Evolutionary conservation across 2,797 vertebrate species (phyloP), one percentile per base, ranked within the genome.

Genomic region (Pangasius mekongensis): DNA sequence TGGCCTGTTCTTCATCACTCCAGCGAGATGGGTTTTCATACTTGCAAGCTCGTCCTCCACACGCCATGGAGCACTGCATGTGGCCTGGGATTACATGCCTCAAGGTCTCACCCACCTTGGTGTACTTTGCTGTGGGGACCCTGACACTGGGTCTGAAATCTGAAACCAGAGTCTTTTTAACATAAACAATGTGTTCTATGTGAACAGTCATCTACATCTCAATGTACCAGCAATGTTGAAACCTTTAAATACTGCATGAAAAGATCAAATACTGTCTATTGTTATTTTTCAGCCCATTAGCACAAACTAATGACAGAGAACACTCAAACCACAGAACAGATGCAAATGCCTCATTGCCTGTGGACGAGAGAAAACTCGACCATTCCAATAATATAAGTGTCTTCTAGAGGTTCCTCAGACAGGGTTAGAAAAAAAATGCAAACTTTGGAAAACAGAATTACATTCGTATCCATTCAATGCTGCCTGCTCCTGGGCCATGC

Each of bases 61-160:
- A 99, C 0, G 98, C 96, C 98, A 99, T 97, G 54, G 98, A 99
- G 92, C 98, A 99, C 91, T 99, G 98, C 98, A 99, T 95, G 92
- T 97, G 97, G 30, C 98, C 97, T 0, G 98, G 98, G 87, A 99
- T 99, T 84, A 99, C 98, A 24, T 98, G 97, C 58, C 98, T 96
- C 89, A 99, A 95, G 20, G 96, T 98, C 92, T 99, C 98, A 9
- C 98, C 98, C 78, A 99, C 96, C 94, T 98, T 99, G 0, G 98
- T 99, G 92, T 99, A 99, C 93, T 98, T 99, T 43, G 98, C 97
- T n/a, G 97, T 97, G 0, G 98, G 98, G 78, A 97, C 96, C 93
- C 95, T 92, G 0, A 92, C 92, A 91, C 92, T 95, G 87, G 95
- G 47, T 81, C 98, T 98, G 90, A 5, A 81, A 85, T 92, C 52